Evolutionary conservation across 2,797 vertebrate species (phyloP), one percentile per base, ranked within the genome.

Genomic region (Gymnopithys bicolor): DNA sequence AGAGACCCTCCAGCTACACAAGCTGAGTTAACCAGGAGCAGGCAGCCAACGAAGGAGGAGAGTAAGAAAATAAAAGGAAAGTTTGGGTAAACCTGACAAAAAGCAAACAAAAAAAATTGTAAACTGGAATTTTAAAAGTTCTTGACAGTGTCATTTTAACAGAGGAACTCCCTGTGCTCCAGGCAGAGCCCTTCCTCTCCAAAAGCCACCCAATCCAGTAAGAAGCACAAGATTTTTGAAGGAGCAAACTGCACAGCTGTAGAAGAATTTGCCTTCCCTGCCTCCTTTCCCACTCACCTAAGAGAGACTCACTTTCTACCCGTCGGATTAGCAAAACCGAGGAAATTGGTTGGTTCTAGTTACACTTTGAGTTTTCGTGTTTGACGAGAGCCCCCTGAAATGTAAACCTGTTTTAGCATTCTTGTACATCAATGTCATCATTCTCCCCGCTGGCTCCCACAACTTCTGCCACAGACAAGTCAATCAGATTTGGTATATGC

Each of bases 401-500:
- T 87, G 93, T 94, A 94, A 89, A 78, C 53, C 93, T 96, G 74
- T 95, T 97, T 97, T 97, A 95, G 74, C 92, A 96, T 95, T 90
- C 94, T 97, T 97, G 96, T 96, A 96, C 73, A 92, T 88, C 93
- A 95, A 95, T 96, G 92, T 92, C 87, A 96, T 95, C 43, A 77
- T 94, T 93, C 87, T 97, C 94, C 89, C 84, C 58, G 95, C 59
- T 74, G 88, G 92, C 56, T 94, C 91, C 95, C 90, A 95, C 90
- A 89, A 77, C 81, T 92, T 79, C 89, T 83, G 95, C 93, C 95
- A 80, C 58, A 62, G 83, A 68, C 75, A 96, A 94, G 88, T 96
- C 96, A 94, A 91, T 93, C 88, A 96, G 92, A 97, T 94, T 97
- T 97, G 92, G 90, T 97, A 97, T 95, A 89, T 95, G 87, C 90